Evolutionary conservation across 2,113 vertebrate genomes (phyloP).

Genomic region (Otolemur garnettii): DNA sequence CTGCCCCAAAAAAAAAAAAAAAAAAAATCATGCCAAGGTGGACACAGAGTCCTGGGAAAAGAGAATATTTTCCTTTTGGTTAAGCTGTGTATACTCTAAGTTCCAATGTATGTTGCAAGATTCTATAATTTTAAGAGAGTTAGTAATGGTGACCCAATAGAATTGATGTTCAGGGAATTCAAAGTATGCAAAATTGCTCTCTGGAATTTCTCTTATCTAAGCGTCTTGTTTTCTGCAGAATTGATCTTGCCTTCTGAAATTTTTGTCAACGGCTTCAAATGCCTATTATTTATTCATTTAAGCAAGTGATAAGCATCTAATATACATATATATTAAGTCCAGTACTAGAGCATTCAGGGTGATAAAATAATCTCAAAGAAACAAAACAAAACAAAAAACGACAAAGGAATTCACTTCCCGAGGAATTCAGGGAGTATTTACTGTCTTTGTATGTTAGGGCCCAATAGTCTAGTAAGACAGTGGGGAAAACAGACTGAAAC

Average conservation of each 20-base stretch:
- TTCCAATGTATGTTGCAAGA: neutral
- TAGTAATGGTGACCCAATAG: neutral
- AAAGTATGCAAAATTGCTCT: neutral
- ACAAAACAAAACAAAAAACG: too few species aligned
- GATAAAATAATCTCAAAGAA: neutral
- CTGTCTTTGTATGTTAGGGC: neutral
- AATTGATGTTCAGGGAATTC: neutral
- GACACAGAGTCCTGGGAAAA: neutral
- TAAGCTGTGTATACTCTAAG: neutral
- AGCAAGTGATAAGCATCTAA: neutral
- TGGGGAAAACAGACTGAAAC: neutral
- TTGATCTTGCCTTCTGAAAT: neutral
- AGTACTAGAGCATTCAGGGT: neutral
- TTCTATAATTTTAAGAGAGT: neutral
- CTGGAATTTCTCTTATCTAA: neutral
- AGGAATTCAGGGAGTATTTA: neutral
- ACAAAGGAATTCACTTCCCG: neutral
- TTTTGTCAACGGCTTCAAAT: neutral
- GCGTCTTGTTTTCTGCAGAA: neutral
- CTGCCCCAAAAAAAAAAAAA: too few species aligned
- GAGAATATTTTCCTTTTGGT: neutral
- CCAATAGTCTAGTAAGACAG: neutral
- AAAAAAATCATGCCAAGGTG: neutral
- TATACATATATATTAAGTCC: neutral
- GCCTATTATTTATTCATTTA: neutral